Conservation (phyloP, 2,888 invertebrate species). For the Leptinotarsa tumamoca region DNA sequence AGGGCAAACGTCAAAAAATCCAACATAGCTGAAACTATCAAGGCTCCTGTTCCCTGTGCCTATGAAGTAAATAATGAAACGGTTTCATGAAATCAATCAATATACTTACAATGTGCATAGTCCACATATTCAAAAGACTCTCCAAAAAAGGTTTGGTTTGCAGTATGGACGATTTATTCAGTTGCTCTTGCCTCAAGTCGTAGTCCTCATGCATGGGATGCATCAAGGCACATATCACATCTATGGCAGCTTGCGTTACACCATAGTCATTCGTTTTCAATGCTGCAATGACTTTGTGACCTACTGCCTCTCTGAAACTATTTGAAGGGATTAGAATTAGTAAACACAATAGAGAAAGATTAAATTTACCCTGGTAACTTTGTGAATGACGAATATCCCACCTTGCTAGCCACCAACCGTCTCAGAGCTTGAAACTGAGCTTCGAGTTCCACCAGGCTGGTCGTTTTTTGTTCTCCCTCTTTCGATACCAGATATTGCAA, state of each 20-base stretch:
- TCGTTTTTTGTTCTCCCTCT: conserved; percentile 73
- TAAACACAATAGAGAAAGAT: neutral
- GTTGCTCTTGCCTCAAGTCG: conserved; percentile 96
- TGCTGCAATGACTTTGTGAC: conserved; percentile 90
- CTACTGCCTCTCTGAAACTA: conserved; percentile 95
- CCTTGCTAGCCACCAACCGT: conserved; percentile 95
- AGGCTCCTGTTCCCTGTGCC: conserved; percentile 92
- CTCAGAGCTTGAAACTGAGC: conserved; percentile 95
- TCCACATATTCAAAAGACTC: conserved; percentile 94
- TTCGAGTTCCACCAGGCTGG: conserved; percentile 83
- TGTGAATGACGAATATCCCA: conserved; percentile 97
- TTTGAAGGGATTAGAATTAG: conserved; percentile 7
- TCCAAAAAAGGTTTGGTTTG: conserved; percentile 93
- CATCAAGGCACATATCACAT: conserved; percentile 97
- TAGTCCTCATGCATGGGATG: conserved; percentile 98
- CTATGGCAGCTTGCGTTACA: conserved; percentile 95
- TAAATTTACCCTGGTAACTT: conserved; percentile 80
- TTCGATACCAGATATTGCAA: conserved; percentile 84
- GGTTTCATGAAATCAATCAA: conserved; percentile 1
- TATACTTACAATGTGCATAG: conserved; percentile 86
- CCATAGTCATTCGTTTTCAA: conserved; percentile 89
- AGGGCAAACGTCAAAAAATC: conserved; percentile 98
- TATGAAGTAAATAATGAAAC: conserved; percentile 62
- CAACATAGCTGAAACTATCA: conserved; percentile 97
- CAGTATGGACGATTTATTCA: conserved; percentile 96